Base-by-base conservation (phyloP, 2,113 vertebrate genomes). In the Nanorana parkeri region DNA sequence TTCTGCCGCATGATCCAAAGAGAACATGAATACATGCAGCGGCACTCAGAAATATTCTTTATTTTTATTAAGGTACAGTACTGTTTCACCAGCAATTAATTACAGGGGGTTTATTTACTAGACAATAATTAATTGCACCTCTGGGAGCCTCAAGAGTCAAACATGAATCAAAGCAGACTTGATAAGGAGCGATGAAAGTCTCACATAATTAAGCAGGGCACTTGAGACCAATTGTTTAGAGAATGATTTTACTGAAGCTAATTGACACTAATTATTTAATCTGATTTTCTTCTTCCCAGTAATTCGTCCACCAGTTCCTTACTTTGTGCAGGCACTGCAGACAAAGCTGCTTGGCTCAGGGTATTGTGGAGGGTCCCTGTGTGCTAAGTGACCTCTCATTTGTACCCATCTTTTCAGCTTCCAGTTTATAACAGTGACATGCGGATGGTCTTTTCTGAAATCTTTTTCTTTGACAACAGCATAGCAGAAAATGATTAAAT, bases 191-290 rank as follows among this genome's bases (percentile, higher is more conserved):
- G 2, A 91, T 95, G 94, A 96, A 97, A 98, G 95, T 96, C 94
- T 95, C 92, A 95, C 89, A 91, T 98, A 98, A 99, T 99, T 98
- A 98, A 99, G 95, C 94, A 88, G 90, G 95, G 95, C 96, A 96
- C 97, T 95, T 90, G 97, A 99, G 98, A 99, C 96, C 96, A 96
- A 97, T 98, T 99, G 96, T 98, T 98, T 97, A 94, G 90, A 87
- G 95, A 96, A 95, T 96, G 95, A 96, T 98, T 96, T 96, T 96
- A 93, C 96, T 92, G 91, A 92, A 91, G 96, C 96, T 99, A 99
- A 99, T 99, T 99, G 96, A 96, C 96, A 96, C 95, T 99, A 99
- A 99, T 98, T 98, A 95, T 98, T 99, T 97, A 97, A 98, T 97
- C 96, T 95, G 96, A 97, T 96, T 97, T 98, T 96, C 94, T 92